Evolutionary conservation across 2,797 vertebrate genomes (phyloP).

Genomic region (Tinamus major): DNA sequence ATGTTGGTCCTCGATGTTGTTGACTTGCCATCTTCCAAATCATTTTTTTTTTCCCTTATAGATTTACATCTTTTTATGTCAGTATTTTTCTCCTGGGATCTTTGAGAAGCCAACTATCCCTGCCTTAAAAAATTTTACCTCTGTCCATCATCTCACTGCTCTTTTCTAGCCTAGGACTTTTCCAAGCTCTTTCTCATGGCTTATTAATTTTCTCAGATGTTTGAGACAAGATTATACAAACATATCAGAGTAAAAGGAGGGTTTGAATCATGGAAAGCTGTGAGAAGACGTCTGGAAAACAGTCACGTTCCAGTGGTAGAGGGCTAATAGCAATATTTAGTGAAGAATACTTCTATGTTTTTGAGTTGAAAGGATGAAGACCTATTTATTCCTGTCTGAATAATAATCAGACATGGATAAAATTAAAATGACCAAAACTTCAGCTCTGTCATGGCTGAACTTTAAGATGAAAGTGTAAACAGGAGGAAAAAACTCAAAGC

Average conservation of each 20-base stretch:
- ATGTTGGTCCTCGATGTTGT: background rate
- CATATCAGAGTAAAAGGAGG: background rate
- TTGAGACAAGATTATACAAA: constrained; percentile 31
- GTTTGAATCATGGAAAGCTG: background rate
- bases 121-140: constrained; percentile 15
- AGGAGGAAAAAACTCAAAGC: background rate
- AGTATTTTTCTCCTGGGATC: constrained; percentile 12
- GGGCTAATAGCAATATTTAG: background rate
- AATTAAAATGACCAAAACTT: background rate
- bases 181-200: constrained; percentile 30
- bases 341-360: background rate
- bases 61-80: background rate
- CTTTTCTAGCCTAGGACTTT: constrained; percentile 21
- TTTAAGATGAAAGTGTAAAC: background rate
- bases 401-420: rapidly evolving
- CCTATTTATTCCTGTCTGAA: background rate
- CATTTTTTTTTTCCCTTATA: too few species aligned
- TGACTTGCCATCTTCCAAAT: background rate
- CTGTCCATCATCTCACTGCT: constrained; percentile 22
- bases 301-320: background rate
- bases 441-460: background rate
- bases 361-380: background rate
- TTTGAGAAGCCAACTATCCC: background rate
- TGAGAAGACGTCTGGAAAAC: background rate
- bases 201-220: background rate